Base-by-base conservation (phyloP, 2,113 vertebrate genomes). In the Cololabis saira region DNA sequence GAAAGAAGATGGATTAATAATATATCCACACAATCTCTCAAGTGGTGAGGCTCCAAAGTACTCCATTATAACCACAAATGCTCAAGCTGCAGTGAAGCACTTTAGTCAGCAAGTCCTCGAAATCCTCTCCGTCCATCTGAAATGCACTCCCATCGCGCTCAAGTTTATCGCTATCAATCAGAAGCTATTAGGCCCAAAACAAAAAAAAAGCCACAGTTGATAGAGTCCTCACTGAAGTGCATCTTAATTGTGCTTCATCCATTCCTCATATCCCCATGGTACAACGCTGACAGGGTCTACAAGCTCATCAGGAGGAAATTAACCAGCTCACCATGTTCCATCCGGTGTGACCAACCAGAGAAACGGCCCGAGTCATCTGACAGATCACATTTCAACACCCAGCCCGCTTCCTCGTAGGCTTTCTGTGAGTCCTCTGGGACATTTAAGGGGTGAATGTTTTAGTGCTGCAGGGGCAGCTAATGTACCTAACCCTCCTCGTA, bases 31-130 rank as follows among this genome's bases (percentile, higher is more conserved):
- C 67, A 76, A 82, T 81, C 81, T 87, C 68, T 84, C 71, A 69
- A 86, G 83, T 75, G 81, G 64, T 61, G 65, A 62, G 67, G 70
- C 81, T 89, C 81, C 67, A 63, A 60, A 80, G 83, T 62, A 72
- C 84, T 87, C 81, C 76, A 79, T 85, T 81, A 75, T 33, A 71
- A 84, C 78, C 84, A 83, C 87, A 87, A 83, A 84, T 81, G 70
- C 55, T 73, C 47, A 19, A 58, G 67, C 85, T 81, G 42, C 74
- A 82, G 74, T 56, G 43, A 73, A 80, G 77, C 83, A 84, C 83
- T 88, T 78, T 67, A 75, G 85, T 77, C 72, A 64, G 81, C 67
- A 68, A 63, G 76, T 73, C 71, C 76, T 81, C 47, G 27, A 76
- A 84, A 82, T 62, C 72, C 78, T 78, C 78, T 70, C 67, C 42